A percentile compares a stretch with the other conserved stretches of the same genome.
These are phyloP conservation scores for Ormyrus thymus DNA, from an alignment of 2,888 invertebrate genomes.

Conservation along the genomic window DNA sequence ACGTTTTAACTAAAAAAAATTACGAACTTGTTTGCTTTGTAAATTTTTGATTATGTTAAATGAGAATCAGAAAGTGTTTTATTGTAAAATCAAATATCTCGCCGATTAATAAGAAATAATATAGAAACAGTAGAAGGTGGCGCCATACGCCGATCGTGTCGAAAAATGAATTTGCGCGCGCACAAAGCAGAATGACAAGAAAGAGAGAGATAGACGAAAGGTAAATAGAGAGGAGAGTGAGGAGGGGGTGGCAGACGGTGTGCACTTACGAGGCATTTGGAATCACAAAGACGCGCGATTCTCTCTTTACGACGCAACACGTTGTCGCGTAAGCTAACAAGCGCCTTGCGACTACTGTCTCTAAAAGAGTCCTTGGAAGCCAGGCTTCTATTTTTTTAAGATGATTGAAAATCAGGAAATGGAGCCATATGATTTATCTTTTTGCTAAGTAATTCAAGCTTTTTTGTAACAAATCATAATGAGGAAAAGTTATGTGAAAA, in stretches of 20 bases:
- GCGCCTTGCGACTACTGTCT: constrained; percentile 20
- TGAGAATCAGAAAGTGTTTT: constrained; percentile 21
- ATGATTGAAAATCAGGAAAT: constrained; percentile 42
- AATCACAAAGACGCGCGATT: constrained; percentile 50
- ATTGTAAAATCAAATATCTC: constrained; percentile 53
- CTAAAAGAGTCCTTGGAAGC: constrained; percentile 39
- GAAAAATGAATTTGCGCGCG: constrained; percentile 55
- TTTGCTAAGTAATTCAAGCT: constrained; percentile 29
- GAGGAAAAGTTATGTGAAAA: constrained; percentile 48
- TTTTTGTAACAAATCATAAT: constrained; percentile 48
- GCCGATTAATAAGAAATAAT: constrained; percentile 66
- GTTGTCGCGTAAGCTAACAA: constrained; percentile 41
- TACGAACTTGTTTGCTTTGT: constrained; percentile 2
- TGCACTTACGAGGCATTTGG: constrained; percentile 65
- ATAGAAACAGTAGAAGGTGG: constrained; percentile 56
- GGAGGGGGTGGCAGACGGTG: constrained; percentile 67
- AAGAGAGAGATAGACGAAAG: constrained; percentile 54
- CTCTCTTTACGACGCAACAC: constrained; percentile 57
- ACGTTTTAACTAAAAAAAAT: constrained; percentile 29
- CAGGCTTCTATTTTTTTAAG: constrained; percentile 40
- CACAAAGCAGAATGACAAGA: constrained; percentile 52
- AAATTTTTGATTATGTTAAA: background rate
- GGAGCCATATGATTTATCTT: constrained; percentile 43
- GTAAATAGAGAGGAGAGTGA: constrained; percentile 47
- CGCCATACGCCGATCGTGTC: constrained; percentile 13